Conservation (phyloP, 2,888 invertebrate genomes). For the Drosophila meridionalis region DNA sequence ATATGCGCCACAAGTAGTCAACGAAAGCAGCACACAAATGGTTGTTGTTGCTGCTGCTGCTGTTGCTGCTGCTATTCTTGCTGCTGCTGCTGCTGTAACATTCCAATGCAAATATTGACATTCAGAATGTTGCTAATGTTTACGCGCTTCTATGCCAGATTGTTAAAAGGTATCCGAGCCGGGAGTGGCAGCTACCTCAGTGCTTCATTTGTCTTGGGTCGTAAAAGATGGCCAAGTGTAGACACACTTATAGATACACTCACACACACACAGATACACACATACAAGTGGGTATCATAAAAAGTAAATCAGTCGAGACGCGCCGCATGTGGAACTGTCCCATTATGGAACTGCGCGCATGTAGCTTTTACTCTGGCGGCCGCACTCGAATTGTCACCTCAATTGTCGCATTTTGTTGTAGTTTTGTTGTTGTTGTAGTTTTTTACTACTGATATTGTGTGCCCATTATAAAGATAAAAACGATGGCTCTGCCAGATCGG, state of each 20-base stretch:
- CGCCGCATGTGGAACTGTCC: conserved; percentile 32
- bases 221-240: conserved; percentile 57
- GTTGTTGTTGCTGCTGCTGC: conserved; percentile 7
- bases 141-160: conserved; percentile 54
- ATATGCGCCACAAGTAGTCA: conserved; percentile 55
- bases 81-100: conserved; percentile 42
- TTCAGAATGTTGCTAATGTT: conserved; percentile 60
- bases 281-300: conserved; percentile 42
- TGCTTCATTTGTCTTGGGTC: conserved; percentile 67
- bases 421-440: conserved; percentile 5
- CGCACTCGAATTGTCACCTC: conserved; percentile 70
- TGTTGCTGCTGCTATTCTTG: conserved; percentile 19
- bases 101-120: conserved; percentile 72
- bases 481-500: conserved; percentile 50
- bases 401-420: conserved; percentile 60
- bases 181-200: conserved; percentile 60
- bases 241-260: conserved; percentile 22
- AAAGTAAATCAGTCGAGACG: conserved; percentile 49
- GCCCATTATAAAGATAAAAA: conserved; percentile 80
- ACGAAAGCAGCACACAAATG: conserved; percentile 38
- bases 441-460: conserved; percentile 79
- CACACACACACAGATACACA: conserved; percentile 7
- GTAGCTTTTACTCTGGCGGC: conserved; percentile 33
- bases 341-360: conserved; percentile 19
- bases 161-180: conserved; percentile 50